Evolutionary conservation across 1,140 invertebrate genomes (phyloP).

Genomic region (Formica selysi): DNA sequence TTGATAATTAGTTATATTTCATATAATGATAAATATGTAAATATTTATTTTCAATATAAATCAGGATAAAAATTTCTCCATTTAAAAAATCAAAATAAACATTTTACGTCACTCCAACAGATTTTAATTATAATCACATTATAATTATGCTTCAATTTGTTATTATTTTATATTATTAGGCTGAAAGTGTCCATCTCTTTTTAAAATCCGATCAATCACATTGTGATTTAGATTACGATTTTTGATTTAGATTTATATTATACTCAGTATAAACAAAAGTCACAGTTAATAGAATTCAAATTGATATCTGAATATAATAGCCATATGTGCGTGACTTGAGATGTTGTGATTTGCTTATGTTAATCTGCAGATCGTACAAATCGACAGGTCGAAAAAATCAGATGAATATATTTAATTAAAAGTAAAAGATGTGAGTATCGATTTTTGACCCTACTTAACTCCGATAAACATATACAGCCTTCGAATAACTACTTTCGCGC

Average conservation of each 20-base stretch:
- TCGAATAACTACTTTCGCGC: background rate
- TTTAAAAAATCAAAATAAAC: background rate
- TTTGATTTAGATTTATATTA: too few relatives aligned
- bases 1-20: background rate
- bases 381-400: background rate
- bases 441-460: background rate
- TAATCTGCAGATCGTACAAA: background rate
- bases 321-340: background rate
- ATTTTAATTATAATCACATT: background rate
- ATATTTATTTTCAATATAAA: background rate
- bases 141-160: background rate
- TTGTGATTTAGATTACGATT: too few relatives aligned
- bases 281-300: background rate
- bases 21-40: background rate
- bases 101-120: background rate
- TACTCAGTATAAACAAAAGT: background rate
- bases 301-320: background rate
- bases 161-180: background rate
- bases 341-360: background rate
- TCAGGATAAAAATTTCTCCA: background rate
- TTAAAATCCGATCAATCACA: background rate
- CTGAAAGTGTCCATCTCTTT: background rate
- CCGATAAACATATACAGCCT: background rate
- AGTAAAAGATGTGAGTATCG: background rate
- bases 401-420: background rate